Evolutionary conservation across 2,113 vertebrate species (phyloP).

Genomic region (Siniperca chuatsi): DNA sequence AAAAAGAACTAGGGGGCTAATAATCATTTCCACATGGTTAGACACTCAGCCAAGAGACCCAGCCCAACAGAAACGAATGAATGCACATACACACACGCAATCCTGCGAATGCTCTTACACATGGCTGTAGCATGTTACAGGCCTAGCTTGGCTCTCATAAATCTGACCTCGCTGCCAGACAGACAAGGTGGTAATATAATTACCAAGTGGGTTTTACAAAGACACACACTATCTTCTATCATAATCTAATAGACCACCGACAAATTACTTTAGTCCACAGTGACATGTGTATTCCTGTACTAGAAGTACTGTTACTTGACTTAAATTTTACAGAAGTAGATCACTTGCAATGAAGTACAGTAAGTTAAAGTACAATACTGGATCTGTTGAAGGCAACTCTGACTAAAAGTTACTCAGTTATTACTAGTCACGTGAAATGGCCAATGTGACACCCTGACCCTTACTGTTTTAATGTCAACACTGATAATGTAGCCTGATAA

Average conservation of each 20-base stretch:
- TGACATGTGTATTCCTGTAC: background rate
- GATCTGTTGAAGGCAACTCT: background rate
- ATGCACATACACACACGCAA: constrained; percentile 20
- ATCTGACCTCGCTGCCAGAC: constrained; percentile 57
- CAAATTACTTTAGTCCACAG: constrained; percentile 49
- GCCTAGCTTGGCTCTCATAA: constrained; percentile 25
- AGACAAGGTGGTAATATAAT: constrained; percentile 66
- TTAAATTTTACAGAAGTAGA: background rate
- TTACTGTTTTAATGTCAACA: background rate
- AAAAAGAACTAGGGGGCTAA: constrained; percentile 55
- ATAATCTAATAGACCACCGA: constrained; percentile 70
- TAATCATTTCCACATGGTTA: constrained; percentile 79
- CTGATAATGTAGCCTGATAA: constrained; percentile 9
- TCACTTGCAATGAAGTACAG: background rate
- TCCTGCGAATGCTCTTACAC: constrained; percentile 21
- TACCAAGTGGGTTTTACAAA: constrained; percentile 66
- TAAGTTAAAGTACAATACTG: background rate
- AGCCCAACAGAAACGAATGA: constrained; percentile 52
- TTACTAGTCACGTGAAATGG: background rate
- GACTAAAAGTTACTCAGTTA: background rate
- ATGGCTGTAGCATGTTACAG: constrained; percentile 30
- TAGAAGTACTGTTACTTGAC: background rate
- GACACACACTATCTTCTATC: constrained; percentile 54
- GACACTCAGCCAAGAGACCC: constrained; percentile 62
- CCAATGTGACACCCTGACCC: background rate